A percentile compares a stretch with the other conserved stretches of the same genome.
These are phyloP conservation scores for Epirrita christyi DNA, from an alignment of 2,888 invertebrate genomes.

Conservation along the genomic window DNA sequence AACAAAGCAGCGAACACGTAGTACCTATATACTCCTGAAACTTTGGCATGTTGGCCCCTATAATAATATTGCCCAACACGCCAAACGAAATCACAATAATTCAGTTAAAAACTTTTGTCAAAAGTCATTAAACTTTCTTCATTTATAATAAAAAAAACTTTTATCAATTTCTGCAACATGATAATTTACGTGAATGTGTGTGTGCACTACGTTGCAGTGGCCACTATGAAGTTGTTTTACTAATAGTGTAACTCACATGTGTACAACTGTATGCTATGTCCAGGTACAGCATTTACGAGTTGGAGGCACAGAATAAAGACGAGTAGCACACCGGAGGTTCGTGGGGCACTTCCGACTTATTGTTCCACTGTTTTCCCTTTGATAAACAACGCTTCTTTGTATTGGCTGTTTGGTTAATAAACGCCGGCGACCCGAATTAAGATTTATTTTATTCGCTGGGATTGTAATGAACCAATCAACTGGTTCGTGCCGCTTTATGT, in stretches of 20 bases:
- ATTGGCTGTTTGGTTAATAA: slow-evolving; percentile 52
- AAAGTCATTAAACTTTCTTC: no score
- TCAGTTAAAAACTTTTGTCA: no score
- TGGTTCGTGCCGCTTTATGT: slow-evolving; percentile 25
- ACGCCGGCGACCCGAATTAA: slow-evolving; percentile 39
- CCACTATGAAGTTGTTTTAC: slow-evolving; percentile 5
- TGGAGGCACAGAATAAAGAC: slow-evolving; percentile 1
- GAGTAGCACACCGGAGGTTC: slow-evolving; percentile 15
- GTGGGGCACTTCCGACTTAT: slow-evolving; percentile 53
- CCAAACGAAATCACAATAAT: no score
- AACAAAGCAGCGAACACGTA: no score
- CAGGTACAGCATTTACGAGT: background rate
- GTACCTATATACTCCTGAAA: no score
- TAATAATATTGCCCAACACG: no score
- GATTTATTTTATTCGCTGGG: slow-evolving; percentile 41
- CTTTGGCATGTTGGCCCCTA: no score
- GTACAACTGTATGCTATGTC: background rate
- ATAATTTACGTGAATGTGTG: background rate
- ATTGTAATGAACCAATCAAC: slow-evolving; percentile 41
- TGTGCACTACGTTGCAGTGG: background rate
- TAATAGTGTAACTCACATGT: background rate
- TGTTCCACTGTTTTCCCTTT: slow-evolving; percentile 57
- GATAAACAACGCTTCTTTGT: slow-evolving; percentile 69
- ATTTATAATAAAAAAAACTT: no score
- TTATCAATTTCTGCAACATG: background rate